Conservation (phyloP, 2,888 invertebrate genomes). For the Plebejus argus region DNA sequence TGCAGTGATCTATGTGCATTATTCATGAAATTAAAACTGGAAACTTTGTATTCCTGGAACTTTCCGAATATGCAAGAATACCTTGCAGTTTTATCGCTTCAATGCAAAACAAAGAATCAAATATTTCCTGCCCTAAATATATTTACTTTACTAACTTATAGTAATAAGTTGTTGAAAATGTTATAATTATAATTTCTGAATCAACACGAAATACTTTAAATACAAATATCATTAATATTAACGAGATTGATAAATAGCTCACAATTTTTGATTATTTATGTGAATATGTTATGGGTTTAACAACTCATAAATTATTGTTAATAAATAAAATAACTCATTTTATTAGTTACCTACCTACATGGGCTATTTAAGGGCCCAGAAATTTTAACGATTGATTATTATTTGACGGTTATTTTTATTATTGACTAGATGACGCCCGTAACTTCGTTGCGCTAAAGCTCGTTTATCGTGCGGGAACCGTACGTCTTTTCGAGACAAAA, state of each 20-base stretch:
- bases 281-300: not conserved
- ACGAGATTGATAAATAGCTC: not conserved
- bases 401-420: too few relatives aligned
- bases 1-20: conserved; percentile 2
- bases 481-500: too few relatives aligned
- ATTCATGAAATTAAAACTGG: conserved; percentile 18
- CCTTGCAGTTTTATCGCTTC: not conserved
- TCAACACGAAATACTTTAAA: not conserved
- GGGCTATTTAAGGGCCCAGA: not conserved
- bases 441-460: too few relatives aligned
- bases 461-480: too few relatives aligned
- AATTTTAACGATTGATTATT: too few relatives aligned
- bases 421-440: too few relatives aligned
- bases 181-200: not conserved
- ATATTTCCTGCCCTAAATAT: not conserved
- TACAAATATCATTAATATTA: conserved; percentile 3
- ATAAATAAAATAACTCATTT: not conserved
- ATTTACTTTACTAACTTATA: not conserved
- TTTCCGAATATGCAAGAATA: conserved; percentile 1
- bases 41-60: conserved; percentile 7
- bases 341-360: not conserved
- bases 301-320: conserved; percentile 2
- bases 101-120: not conserved
- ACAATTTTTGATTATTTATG: not conserved
- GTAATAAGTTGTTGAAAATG: not conserved